Percentiles rank a stretch among this genome's conserved stretches.
Evolutionary conservation across 2,888 invertebrate genomes (phyloP).

Genomic region (Eugnorisma glareosa): DNA sequence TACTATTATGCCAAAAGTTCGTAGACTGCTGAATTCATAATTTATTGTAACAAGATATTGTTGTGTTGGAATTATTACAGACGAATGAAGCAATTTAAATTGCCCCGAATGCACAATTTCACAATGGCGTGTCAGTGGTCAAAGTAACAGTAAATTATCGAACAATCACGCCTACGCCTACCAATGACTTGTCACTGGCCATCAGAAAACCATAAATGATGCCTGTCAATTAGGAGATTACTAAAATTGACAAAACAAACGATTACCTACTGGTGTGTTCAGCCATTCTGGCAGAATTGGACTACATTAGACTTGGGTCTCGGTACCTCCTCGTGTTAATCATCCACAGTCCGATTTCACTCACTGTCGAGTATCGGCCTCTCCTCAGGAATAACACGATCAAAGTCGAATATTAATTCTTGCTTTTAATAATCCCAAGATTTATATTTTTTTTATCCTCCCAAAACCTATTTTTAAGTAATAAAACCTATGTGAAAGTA

Average conservation of each 20-base stretch:
- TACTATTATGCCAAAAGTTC: no score
- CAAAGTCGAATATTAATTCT: not conserved
- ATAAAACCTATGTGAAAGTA: not conserved
- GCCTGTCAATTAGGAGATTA: not conserved
- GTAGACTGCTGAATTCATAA: no score
- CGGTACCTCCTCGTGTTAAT: not conserved
- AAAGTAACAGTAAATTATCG: not conserved
- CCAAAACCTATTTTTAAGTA: not conserved
- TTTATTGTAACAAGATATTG: no score
- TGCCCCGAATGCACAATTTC: not conserved
- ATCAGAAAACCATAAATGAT: not conserved
- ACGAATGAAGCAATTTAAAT: no score
- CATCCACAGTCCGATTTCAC: no score
- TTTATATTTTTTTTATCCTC: not conserved
- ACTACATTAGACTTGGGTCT: not conserved
- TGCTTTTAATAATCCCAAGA: not conserved
- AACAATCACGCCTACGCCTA: not conserved
- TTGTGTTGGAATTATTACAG: no score
- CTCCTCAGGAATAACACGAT: not conserved
- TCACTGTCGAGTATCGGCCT: not conserved
- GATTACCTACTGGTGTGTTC: not conserved
- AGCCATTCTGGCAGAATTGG: not conserved
- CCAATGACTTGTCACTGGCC: not conserved
- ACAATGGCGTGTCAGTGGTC: not conserved
- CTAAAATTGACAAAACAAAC: not conserved